These are phyloP conservation scores for Ciconia nigra DNA, from an alignment of 2,797 vertebrate genomes.

Conservation along the genomic window DNA sequence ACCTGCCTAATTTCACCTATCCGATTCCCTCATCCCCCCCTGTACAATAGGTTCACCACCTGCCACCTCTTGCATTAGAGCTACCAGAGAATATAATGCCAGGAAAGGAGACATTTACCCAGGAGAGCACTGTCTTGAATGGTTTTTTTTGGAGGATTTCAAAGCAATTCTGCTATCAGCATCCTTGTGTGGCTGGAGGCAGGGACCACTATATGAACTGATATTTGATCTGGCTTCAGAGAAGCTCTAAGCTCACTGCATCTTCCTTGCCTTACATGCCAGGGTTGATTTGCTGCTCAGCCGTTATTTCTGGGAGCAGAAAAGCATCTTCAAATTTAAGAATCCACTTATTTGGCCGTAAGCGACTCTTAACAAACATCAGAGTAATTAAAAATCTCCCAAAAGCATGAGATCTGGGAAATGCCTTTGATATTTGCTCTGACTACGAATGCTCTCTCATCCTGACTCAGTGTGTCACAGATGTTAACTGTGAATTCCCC, in stretches of 20 bases:
- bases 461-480: conserved; percentile 18
- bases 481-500: conserved; percentile 1
- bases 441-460: conserved; percentile 6
- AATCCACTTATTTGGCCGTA: neutral
- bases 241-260: neutral
- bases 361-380: conserved; percentile 31
- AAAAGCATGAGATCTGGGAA: neutral
- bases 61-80: neutral
- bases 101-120: neutral
- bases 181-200: neutral
- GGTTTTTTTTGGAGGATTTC: neutral
- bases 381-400: conserved; percentile 58
- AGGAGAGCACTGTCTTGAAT: neutral
- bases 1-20: conserved; percentile 33
- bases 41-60: neutral
- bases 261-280: neutral
- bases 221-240: conserved; percentile 48
- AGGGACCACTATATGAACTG: neutral
- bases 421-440: conserved; percentile 46
- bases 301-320: neutral
- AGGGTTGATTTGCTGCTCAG: neutral
- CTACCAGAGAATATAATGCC: neutral
- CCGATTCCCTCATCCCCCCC: neutral
- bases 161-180: neutral
- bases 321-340: neutral